Base-by-base conservation (phyloP, 2,888 invertebrate species). In the Amphiduros pacificus region DNA sequence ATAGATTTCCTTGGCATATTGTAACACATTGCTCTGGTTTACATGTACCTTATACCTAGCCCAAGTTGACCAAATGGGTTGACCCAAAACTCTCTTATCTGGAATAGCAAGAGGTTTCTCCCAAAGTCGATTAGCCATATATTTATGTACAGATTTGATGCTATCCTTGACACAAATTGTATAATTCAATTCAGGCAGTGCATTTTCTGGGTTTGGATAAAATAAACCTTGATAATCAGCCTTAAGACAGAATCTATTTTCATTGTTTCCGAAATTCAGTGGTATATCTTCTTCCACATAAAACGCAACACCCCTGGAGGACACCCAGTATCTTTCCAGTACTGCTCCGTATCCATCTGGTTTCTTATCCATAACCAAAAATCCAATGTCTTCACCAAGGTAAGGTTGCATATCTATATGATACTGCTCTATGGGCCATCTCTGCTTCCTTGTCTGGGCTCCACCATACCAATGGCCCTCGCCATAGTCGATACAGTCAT, bases 1-100 rank as follows among this genome's bases (percentile, higher is more conserved):
- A 17, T 52, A 63, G 11, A 82, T 73, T 9, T 74, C 71, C 36
- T 72, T 64, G 20, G 59, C 52, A 26, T 53, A 59, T 28, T 51
- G 22, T 11, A 54, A 26, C 9, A 60, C 60, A n/a, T 55, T 54
- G 31, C 26, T 44, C 32, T 60, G 44, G 55, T 54, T 86, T 1
- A 93, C 88, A 66, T 87, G 85, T 0, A 86, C 83, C 69, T 88
- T 88, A 76, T 89, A 91, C 63, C 87, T 86, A 0, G 90, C 90
- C 91, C 92, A 92, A 0, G 92, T 92, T 0, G 92, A 91, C 91
- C 92, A 93, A 61, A 93, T 87, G 0, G 93, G 93, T 14, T 51
- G 27, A 20, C 44, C 40, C 28, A 59, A 24, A 28, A 59, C 40
- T 2, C 24, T 20, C 22, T 59, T 22, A 31, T 59, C 52, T 9